Evolutionary conservation across 2,888 invertebrate species (phyloP), one percentile per base, ranked within the genome.

Genomic region (Venustoraphidia nigricollis): DNA sequence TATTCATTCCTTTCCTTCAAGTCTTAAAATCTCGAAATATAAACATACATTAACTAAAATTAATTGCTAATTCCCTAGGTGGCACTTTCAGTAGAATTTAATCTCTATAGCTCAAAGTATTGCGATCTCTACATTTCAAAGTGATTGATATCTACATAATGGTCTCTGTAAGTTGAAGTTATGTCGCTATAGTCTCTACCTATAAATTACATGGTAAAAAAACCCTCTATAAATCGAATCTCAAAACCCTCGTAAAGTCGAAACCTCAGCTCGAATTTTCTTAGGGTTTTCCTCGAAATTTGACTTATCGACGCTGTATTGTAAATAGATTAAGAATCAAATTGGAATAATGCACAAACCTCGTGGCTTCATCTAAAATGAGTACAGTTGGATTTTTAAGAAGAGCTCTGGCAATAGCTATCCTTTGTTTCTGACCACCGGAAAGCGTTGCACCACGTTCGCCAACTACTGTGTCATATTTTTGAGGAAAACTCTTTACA

Each of bases 331-430:
- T 11, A 38, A 49, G 36, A 44, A 17, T 43, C 34, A 35, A 42
- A 35, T 9, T 17, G 13, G 36, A 17, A 38, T 42, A n/a, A 36
- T 36, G 37, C 36, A 13, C 40, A 47, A 60, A 87, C 89, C 89
- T 89, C 1, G 96, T 96, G 10, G 96, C 95, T 69, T 96, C 96
- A 64, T 96, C 96, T 50, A 96, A 66, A 59, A 93, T 82, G 44
- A 96, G 71, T 49, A 93, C 75, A 2, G 83, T 78, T 0, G 96
- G 95, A 62, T 91, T 81, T 65, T 95, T 96, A 1, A 97, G 68
- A 40, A 96, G 73, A 0, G 96, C 96, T 48, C 96, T 69, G 0
- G 96, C 96, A 52, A 97, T 95, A 1, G 95, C 95, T 52, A 96
- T 85, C 54, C 96, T 71, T 63, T 96, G 95, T 55, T 93, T 88